phyloP scores from a whole-genome alignment of 2,888 invertebrate genomes.

The Apantesis nais region DNA sequence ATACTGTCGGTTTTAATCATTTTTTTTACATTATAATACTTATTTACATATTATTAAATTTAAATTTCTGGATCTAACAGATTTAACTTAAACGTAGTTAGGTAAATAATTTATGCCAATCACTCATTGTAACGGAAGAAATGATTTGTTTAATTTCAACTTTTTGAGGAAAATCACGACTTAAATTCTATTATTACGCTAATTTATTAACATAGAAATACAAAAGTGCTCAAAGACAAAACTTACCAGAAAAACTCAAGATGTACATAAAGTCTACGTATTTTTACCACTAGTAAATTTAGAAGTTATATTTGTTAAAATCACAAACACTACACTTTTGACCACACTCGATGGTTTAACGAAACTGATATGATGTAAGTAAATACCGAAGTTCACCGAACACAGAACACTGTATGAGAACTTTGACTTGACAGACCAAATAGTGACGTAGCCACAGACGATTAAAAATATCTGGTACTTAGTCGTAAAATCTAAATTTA shows the following conservation, averaged over 20 bases:
- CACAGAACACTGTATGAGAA: neutral
- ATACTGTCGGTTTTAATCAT: too few relatives aligned
- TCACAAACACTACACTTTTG: conserved; percentile 9
- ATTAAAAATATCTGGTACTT: neutral
- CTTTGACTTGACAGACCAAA: neutral
- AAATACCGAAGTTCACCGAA: neutral
- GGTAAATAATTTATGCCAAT: neutral
- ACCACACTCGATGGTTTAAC: conserved; percentile 3
- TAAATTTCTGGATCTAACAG: neutral
- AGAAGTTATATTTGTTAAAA: conserved; percentile 1
- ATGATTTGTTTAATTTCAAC: neutral
- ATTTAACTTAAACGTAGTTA: neutral
- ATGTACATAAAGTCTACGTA: conserved; percentile 1
- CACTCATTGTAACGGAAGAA: neutral
- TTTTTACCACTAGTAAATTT: conserved; percentile 2
- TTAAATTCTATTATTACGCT: neutral
- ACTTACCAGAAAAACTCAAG: conserved; percentile 9
- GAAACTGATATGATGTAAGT: conserved; percentile 4
- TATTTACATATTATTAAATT: neutral
- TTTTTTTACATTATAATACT: neutral
- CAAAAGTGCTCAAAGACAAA: neutral
- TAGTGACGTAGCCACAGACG: neutral
- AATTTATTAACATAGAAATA: conserved; percentile 1
- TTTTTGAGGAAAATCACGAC: conserved; percentile 1
- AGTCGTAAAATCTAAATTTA: neutral